A percentile compares a stretch with the other conserved stretches of the same genome.
These are phyloP conservation scores for Poeciliopsis turrubarensis DNA, from an alignment of 2,113 vertebrate species.

Conservation along the genomic window DNA sequence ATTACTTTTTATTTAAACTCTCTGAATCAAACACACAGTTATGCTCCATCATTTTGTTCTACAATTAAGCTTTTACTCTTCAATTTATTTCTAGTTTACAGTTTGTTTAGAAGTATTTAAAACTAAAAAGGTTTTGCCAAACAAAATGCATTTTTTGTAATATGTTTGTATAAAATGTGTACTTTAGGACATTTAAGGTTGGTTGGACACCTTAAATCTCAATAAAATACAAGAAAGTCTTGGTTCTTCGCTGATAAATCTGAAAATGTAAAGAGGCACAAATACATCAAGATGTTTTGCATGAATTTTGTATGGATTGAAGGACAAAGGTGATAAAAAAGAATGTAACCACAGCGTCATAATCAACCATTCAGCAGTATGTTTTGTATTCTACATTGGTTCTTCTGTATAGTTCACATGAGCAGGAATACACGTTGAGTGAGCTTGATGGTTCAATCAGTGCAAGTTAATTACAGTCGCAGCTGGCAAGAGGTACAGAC, in stretches of 20 bases:
- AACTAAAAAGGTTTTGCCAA: too few relatives aligned
- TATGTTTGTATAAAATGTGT: too few relatives aligned
- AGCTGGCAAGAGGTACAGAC: slow-evolving; percentile 54
- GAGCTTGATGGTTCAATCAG: slow-evolving; percentile 73
- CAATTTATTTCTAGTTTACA: too few relatives aligned
- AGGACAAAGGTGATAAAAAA: background rate
- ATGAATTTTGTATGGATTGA: background rate
- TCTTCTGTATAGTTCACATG: slow-evolving; percentile 46
- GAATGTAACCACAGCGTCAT: slow-evolving; percentile 11
- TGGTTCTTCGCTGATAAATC: too few relatives aligned
- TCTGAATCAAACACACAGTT: background rate
- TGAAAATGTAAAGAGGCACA: slow-evolving; percentile 3
- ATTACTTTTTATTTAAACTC: slow-evolving; percentile 17
- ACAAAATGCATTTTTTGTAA: too few relatives aligned
- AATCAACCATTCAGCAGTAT: slow-evolving; percentile 49
- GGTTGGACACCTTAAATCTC: background rate
- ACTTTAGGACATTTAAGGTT: background rate
- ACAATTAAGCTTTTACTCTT: too few relatives aligned
- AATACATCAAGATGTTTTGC: background rate
- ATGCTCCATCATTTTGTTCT: too few relatives aligned
- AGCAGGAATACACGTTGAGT: slow-evolving; percentile 44
- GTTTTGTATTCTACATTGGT: slow-evolving; percentile 28
- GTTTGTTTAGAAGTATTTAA: too few relatives aligned
- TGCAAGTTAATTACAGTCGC: slow-evolving; percentile 71
- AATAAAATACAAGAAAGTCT: background rate